A percentile compares a stretch with the other conserved stretches of the same genome.
Conservation (phyloP, 2,113 vertebrate genomes). For the Mola mola region DNA sequence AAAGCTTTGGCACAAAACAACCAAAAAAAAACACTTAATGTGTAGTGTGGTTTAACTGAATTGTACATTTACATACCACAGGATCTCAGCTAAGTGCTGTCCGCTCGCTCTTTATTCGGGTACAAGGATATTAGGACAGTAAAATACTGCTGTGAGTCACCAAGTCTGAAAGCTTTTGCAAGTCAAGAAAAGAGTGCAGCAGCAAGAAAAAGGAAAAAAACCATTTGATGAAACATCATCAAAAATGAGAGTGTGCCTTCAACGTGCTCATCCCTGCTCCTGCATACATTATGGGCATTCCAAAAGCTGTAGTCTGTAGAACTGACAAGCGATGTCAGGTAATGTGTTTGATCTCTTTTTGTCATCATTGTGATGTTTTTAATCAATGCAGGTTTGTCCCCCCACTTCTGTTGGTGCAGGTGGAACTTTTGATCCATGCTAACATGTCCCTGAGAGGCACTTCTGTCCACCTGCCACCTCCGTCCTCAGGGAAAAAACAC, state of each 20-base stretch:
- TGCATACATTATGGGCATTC: constrained; percentile 43
- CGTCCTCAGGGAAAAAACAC: constrained; percentile 19
- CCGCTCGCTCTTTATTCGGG: constrained; percentile 14
- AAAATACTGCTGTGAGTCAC: constrained; percentile 35
- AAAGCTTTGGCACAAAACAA: constrained; percentile 17
- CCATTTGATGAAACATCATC: constrained; percentile 64
- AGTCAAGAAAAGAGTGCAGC: constrained; percentile 37
- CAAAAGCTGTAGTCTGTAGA: constrained; percentile 50
- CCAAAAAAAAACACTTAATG: constrained; percentile 53
- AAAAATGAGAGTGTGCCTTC: constrained; percentile 52
- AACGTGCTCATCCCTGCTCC: constrained; percentile 47
- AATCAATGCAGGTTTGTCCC: constrained; percentile 52
- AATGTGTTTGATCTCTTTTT: constrained; percentile 58
- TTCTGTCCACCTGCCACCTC: constrained; percentile 22
- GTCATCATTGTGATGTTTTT: constrained; percentile 50
- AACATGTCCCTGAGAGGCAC: constrained; percentile 28
- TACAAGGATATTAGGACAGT: constrained; percentile 34
- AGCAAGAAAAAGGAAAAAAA: constrained; percentile 40
- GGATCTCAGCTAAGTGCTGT: constrained; percentile 3
- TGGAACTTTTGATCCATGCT: constrained; percentile 40
- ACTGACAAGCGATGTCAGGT: constrained; percentile 55
- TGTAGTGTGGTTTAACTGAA: constrained; percentile 27
- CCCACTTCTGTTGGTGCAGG: constrained; percentile 22
- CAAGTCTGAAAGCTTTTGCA: constrained; percentile 39
- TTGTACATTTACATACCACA: constrained; percentile 26